Base-by-base conservation (phyloP, 2,888 invertebrate genomes). In the Phrixothrix hirtus region DNA sequence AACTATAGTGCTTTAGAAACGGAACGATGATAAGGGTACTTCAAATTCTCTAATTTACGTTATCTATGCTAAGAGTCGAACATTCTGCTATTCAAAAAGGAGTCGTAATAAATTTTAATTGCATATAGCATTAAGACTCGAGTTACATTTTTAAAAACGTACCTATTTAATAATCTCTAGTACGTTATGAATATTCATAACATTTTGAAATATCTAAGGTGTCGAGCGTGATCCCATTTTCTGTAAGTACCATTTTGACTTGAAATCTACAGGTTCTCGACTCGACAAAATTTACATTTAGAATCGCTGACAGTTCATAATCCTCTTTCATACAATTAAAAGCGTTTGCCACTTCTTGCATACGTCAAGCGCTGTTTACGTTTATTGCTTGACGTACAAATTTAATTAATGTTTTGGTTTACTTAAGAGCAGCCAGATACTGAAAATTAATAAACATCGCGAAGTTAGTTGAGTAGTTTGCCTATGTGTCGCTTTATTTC, bases 161-260 rank as follows among this genome's bases (percentile, higher is more conserved):
- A 15, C 44, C 35, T 34, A 47, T 39, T 41, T 47, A 47, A 47
- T 47, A 47, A 47, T 47, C 47, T 34, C 36, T 39, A 50, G 42
- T 37, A 57, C 58, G 54, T 51, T 45, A 54, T 56, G 62, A 62
- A 65, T 65, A 63, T 65, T 63, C 61, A 63, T 61, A 59, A 58
- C 58, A 57, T 32, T 26, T 48, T 59, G 52, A 57, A 60, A 59
- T 58, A 53, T 59, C 61, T 55, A 57, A 52, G 53, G 57, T 45
- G 49, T 50, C 50, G 46, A 45, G 61, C 61, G 60, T 65, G 63
- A 64, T 62, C 60, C 59, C 59, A 63, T 63, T 63, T 63, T 61
- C 57, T 58, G 49, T 36, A 50, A 63, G 60, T 60, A 57, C 60
- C 52, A 59, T 63, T 54, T 43, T 51, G 49, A 53, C 56, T 56